phyloP scores from a whole-genome alignment of 2,113 vertebrate genomes.

The Rhabdomys dilectus region DNA sequence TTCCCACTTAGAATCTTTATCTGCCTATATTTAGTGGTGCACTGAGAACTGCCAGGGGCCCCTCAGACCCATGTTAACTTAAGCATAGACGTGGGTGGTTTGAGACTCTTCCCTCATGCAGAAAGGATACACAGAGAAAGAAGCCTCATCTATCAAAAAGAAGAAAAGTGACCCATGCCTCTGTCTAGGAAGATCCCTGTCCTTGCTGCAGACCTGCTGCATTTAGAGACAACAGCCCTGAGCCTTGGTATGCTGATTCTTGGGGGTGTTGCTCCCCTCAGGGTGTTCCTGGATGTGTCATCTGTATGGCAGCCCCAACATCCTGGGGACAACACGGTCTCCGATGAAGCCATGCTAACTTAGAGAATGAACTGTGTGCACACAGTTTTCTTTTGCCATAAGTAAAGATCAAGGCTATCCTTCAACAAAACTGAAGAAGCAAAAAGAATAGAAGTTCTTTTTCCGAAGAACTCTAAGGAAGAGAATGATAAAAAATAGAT shows the following conservation, averaged over 20 bases:
- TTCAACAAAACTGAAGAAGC: neutral
- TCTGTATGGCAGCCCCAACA: neutral
- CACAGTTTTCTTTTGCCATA: neutral
- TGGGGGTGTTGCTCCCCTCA: accelerated
- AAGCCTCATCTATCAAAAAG: neutral
- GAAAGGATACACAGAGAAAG: neutral
- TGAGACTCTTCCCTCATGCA: neutral
- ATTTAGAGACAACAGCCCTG: neutral
- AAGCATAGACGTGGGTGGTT: neutral
- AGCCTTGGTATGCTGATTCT: accelerated
- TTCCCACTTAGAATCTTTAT: neutral
- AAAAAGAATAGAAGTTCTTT: neutral
- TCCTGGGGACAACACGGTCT: neutral
- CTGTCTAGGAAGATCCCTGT: neutral
- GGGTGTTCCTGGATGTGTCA: neutral
- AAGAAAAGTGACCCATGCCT: neutral
- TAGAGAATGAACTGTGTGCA: accelerated
- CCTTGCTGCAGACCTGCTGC: neutral
- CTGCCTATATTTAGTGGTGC: neutral
- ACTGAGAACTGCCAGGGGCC: neutral
- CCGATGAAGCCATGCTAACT: neutral
- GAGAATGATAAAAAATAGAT: conserved; percentile 60
- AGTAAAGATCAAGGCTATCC: conserved; percentile 38
- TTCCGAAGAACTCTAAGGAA: neutral
- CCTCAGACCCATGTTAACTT: neutral